These are phyloP conservation scores for Columba guinea DNA, from an alignment of 2,797 vertebrate genomes.

Conservation along the genomic window DNA sequence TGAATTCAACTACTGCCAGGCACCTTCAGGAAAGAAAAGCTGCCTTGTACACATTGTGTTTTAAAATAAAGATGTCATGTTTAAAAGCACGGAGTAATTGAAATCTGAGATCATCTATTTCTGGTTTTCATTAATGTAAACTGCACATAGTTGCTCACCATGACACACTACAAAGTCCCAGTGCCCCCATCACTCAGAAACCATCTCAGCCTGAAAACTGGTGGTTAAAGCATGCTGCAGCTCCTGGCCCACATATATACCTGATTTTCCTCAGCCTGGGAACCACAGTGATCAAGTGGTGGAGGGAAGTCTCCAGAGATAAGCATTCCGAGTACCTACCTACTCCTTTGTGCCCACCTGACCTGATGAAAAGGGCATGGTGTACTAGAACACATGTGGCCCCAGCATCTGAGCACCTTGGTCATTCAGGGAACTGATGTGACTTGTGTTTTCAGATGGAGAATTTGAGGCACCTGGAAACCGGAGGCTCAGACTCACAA, in stretches of 20 bases:
- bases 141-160: neutral
- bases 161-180: neutral
- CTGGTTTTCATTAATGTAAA: neutral
- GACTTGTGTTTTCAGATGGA: neutral
- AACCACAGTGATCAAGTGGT: accelerated
- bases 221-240: neutral
- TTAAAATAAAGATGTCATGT: slow-evolving; percentile 16
- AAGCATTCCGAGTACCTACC: neutral
- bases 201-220: neutral
- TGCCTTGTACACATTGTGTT: neutral
- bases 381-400: accelerated
- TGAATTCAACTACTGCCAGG: neutral
- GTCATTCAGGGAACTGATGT: neutral
- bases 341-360: neutral
- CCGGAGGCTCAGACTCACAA: neutral
- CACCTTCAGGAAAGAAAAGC: neutral
- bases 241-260: neutral
- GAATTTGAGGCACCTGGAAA: neutral
- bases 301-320: neutral
- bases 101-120: slow-evolving; percentile 6
- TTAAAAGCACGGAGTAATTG: neutral
- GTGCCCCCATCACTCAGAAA: neutral
- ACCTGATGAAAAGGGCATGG: neutral
- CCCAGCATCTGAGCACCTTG: neutral
- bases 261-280: neutral